These are phyloP conservation scores for Australoheros facetus DNA, from an alignment of 2,797 vertebrate genomes.

Conservation along the genomic window DNA sequence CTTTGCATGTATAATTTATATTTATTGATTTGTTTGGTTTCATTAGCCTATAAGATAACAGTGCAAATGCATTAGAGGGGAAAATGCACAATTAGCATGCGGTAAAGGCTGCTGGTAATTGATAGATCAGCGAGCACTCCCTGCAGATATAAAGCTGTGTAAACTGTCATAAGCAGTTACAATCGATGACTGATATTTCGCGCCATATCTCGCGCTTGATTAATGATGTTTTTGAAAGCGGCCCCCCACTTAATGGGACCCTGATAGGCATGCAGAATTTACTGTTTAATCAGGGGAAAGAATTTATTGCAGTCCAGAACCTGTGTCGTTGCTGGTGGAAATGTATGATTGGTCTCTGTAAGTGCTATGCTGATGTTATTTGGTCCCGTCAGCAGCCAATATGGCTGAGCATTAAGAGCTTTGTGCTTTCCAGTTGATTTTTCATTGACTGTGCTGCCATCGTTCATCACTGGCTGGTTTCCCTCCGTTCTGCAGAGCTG, in stretches of 20 bases:
- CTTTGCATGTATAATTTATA: slow-evolving; percentile 99
- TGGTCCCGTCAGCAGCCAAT: slow-evolving; percentile 86
- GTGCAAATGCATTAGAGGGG: slow-evolving; percentile 98
- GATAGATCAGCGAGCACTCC: slow-evolving; percentile 96
- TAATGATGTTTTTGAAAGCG: slow-evolving; percentile 95
- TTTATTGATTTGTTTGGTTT: slow-evolving; percentile 99
- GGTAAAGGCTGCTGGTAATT: slow-evolving; percentile 91
- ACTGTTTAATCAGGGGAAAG: slow-evolving; percentile 97
- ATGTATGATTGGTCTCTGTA: slow-evolving; percentile 83
- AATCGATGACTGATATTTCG: slow-evolving; percentile 97
- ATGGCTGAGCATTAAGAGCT: slow-evolving; percentile 84
- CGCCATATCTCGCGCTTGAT: slow-evolving; percentile 92
- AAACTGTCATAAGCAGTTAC: slow-evolving; percentile 99
- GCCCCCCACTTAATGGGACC: slow-evolving; percentile 90
- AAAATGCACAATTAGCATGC: slow-evolving; percentile 99
- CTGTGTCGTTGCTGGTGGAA: slow-evolving; percentile 74
- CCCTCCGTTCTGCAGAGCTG: slow-evolving; percentile 61
- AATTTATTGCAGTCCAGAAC: slow-evolving; percentile 83
- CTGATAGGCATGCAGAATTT: slow-evolving; percentile 98
- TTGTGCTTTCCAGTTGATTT: slow-evolving; percentile 83
- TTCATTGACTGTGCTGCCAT: slow-evolving; percentile 84
- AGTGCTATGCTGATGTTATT: slow-evolving; percentile 84
- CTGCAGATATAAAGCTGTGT: slow-evolving; percentile 98
- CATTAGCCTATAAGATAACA: slow-evolving; percentile 99
- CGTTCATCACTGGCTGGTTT: slow-evolving; percentile 81